Conservation (phyloP, 2,113 vertebrate species). For the Rhizomys pruinosus region DNA sequence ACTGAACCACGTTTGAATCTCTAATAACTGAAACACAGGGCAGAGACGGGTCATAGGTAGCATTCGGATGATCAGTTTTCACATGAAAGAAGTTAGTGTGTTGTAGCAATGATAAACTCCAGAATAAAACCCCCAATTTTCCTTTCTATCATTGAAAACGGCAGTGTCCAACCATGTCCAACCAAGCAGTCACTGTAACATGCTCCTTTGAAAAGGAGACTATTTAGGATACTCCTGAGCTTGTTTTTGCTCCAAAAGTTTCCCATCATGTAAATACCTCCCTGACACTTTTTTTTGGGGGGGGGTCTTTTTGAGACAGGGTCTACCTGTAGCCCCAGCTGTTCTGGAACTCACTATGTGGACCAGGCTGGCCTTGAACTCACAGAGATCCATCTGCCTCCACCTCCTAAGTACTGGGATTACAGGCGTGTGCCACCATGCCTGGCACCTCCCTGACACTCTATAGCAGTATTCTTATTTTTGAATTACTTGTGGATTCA, state of each 20-base stretch:
- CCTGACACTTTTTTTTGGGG: no score
- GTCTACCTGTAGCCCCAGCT: no score
- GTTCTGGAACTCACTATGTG: no score
- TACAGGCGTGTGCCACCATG: no score
- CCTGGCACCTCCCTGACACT: no score
- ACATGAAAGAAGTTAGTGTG: not conserved
- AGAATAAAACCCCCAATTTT: constrained; percentile 28
- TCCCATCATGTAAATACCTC: not conserved
- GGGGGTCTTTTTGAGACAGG: no score
- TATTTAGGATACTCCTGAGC: not conserved
- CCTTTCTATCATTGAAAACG: not conserved
- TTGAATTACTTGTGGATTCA: constrained; percentile 27
- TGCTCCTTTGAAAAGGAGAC: constrained; percentile 35
- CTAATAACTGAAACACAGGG: constrained; percentile 90
- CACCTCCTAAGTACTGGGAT: no score
- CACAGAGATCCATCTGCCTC: no score
- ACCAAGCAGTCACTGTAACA: not conserved
- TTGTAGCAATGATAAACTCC: not conserved
- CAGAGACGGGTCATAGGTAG: constrained; percentile 44
- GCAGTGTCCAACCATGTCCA: not conserved
- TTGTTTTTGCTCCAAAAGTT: not conserved
- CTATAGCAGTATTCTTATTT: constrained; percentile 40
- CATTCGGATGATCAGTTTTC: not conserved
- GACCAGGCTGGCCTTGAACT: no score
- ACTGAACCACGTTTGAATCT: constrained; percentile 91